phyloP scores from a whole-genome alignment of 2,797 vertebrate genomes.

The Apodemus agrarius region DNA sequence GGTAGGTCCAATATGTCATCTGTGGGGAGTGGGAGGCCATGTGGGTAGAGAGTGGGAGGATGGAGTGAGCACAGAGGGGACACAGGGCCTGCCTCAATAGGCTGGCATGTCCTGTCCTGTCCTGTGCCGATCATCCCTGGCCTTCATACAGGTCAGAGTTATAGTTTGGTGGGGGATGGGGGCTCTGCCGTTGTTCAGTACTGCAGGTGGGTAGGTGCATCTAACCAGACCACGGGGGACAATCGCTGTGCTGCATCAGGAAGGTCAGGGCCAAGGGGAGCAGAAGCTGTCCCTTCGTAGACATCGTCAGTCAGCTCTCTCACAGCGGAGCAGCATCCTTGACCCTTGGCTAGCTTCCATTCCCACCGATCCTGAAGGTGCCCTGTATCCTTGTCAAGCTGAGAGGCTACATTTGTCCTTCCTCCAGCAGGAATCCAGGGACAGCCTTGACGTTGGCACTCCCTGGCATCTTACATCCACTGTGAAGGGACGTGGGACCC shows the following conservation, averaged over 20 bases:
- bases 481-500: neutral
- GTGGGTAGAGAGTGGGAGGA: neutral
- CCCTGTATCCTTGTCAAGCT: neutral
- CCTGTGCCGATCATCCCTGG: neutral
- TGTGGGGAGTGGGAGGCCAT: neutral
- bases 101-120: neutral
- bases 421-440: no score
- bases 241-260: neutral
- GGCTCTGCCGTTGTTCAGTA: neutral
- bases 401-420: no score
- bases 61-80: rapidly evolving
- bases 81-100: neutral
- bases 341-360: neutral
- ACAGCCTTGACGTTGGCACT: neutral
- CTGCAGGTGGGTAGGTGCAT: neutral
- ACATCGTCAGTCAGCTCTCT: neutral
- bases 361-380: neutral
- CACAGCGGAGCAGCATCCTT: neutral
- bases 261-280: neutral
- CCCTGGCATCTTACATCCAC: neutral
- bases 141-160: neutral
- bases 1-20: neutral
- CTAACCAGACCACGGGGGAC: neutral
- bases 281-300: neutral
- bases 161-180: neutral